Percentiles rank a stretch among this genome's conserved stretches.
Conservation (phyloP, 2,888 invertebrate genomes). For the Perizoma flavofasciatum region DNA sequence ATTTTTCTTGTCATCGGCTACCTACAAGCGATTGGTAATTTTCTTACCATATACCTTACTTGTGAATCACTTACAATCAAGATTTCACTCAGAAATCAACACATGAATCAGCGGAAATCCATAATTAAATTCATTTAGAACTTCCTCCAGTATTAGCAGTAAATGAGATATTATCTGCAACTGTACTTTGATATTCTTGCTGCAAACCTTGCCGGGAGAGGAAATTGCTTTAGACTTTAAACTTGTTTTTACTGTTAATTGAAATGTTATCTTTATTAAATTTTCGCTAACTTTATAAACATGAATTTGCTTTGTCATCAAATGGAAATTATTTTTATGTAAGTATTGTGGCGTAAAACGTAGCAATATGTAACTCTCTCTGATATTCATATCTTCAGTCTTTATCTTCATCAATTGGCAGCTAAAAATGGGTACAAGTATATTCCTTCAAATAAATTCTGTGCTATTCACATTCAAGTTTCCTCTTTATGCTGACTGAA, state of each 20-base stretch:
- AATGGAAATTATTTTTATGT: background rate
- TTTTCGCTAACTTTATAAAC: constrained; percentile 8
- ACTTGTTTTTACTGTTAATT: constrained; percentile 16
- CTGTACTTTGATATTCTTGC: constrained; percentile 26
- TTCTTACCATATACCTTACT: background rate
- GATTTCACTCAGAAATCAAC: constrained; percentile 15
- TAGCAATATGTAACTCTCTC: too few species aligned
- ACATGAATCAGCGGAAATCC: constrained; percentile 28
- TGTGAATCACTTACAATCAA: background rate
- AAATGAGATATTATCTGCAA: constrained; percentile 31
- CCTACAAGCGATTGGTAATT: too few species aligned
- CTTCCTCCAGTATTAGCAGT: constrained; percentile 30
- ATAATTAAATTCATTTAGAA: constrained; percentile 27
- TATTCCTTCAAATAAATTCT: too few species aligned
- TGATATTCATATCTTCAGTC: too few species aligned
- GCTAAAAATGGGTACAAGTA: too few species aligned
- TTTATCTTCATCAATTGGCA: too few species aligned
- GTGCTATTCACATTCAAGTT: too few species aligned
- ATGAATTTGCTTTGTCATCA: background rate
- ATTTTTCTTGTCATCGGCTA: too few species aligned
- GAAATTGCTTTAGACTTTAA: constrained; percentile 23
- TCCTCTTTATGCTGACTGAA: too few species aligned
- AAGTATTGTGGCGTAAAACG: background rate
- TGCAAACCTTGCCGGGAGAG: constrained; percentile 24
- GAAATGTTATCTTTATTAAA: constrained; percentile 1